Evolutionary conservation across 2,113 vertebrate genomes (phyloP).

Genomic region (Pteropus alecto): DNA sequence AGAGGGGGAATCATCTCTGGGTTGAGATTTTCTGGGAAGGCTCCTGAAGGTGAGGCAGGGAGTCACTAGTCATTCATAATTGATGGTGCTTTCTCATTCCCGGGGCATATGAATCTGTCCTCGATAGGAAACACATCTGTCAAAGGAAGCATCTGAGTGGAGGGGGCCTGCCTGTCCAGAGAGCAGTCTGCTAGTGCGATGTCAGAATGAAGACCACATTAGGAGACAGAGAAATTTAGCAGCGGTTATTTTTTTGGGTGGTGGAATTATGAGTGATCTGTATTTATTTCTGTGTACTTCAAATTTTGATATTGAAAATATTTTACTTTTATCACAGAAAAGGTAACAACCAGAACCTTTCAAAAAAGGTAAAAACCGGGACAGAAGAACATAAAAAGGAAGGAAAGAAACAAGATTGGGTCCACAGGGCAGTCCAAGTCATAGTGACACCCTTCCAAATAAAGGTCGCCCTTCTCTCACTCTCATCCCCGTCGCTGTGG

Average conservation of each 20-base stretch:
- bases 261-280: not conserved
- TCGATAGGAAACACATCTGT: not conserved
- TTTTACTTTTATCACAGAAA: constrained; percentile 7
- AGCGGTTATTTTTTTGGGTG: not conserved
- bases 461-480: not conserved
- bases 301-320: not conserved
- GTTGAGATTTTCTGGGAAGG: not conserved
- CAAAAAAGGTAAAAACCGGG: constrained; percentile 4
- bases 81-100: not conserved
- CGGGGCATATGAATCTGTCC: not conserved
- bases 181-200: not conserved
- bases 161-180: not conserved
- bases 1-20: not conserved
- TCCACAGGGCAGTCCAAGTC: not conserved
- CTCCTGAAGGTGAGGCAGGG: not conserved
- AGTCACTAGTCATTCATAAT: not conserved
- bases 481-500: not conserved
- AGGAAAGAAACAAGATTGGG: not conserved
- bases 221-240: not conserved
- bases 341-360: not conserved
- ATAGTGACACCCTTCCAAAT: not conserved
- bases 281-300: constrained; percentile 23
- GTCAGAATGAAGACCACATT: not conserved
- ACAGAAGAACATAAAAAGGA: not conserved
- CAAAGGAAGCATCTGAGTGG: not conserved